Evolutionary conservation across 2,888 invertebrate genomes (phyloP), one percentile per base, ranked within the genome.

Genomic region (Zaprionus bogoriensis): DNA sequence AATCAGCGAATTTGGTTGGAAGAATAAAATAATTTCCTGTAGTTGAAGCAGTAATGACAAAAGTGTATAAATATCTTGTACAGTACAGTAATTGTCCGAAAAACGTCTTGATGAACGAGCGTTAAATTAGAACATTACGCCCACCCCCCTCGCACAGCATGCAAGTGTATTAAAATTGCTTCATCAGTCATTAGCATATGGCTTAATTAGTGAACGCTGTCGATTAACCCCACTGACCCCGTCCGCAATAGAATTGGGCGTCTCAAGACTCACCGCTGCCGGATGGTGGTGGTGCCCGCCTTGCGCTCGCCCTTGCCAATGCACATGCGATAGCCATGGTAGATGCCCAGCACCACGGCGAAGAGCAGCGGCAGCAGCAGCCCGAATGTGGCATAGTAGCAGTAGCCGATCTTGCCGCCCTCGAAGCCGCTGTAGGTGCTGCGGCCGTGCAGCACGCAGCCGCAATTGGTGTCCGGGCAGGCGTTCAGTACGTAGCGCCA

Each of bases 241-340:
- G 38, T 54, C 68, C 55, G 52, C 57, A 65, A 67, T 54, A 52
- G 67, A 64, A 68, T 48, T 69, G 38, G 25, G 42, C 47, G 23
- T 36, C 22, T 2, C 19, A 9, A 30, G 23, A 62, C 80, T 71
- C 45, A 91, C 91, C 91, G 90, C 69, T 91, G 91, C 55, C 87
- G 68, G 9, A 91, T 83, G 27, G 90, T 90, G 10, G 88, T 86
- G n/a, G 89, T 88, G 66, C 90, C 91, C 20, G 85, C 67, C 67
- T 89, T 89, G 38, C 88, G 84, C 74, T 92, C 90, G 4, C 93
- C 93, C 82, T 92, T 92, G 75, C 92, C 93, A 61, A 94, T 93
- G 77, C 93, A 94, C 17, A 94, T 94, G 87, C 95, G 92, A 87
- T 94, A 94, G 82, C 94, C 94, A 88, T 95, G 95, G 80, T 94